A percentile compares a stretch with the other conserved stretches of the same genome.
Conservation (phyloP, 2,797 vertebrate species). For the Pelochelys cantorii region DNA sequence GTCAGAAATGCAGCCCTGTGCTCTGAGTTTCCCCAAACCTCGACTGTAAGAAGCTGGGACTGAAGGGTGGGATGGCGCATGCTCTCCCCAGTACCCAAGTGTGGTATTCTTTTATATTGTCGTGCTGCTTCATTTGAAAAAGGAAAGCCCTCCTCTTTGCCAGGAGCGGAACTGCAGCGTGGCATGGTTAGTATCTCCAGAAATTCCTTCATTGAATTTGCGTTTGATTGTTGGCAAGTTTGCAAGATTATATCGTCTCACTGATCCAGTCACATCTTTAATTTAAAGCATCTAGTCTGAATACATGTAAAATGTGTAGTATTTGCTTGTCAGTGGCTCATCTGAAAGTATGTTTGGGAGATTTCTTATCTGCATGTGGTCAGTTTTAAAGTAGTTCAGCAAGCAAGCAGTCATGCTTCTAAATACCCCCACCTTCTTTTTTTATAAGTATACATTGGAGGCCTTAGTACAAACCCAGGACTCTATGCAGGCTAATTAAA, state of each 20-base stretch:
- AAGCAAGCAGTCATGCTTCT: slow-evolving; percentile 39
- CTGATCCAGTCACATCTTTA: slow-evolving; percentile 43
- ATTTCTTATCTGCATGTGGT: slow-evolving; percentile 35
- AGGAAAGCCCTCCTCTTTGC: slow-evolving; percentile 24
- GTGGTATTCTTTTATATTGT: not conserved
- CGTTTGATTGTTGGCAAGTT: slow-evolving; percentile 62
- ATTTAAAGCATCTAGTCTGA: slow-evolving; percentile 55
- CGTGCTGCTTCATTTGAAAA: slow-evolving; percentile 7
- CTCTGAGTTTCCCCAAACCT: not conserved
- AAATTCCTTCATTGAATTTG: slow-evolving; percentile 67
- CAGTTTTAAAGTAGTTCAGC: slow-evolving; percentile 20
- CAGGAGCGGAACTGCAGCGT: slow-evolving; percentile 33
- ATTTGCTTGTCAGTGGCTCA: slow-evolving; percentile 35
- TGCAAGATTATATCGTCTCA: slow-evolving; percentile 56
- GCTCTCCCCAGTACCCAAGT: not conserved
- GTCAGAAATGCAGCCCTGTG: not conserved
- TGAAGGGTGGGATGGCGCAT: not conserved
- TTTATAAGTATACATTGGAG: slow-evolving; percentile 49
- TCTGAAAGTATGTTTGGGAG: slow-evolving; percentile 31
- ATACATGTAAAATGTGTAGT: slow-evolving; percentile 30
- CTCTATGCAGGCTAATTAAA: slow-evolving; percentile 69
- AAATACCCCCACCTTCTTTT: slow-evolving; percentile 25
- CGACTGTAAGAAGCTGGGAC: not conserved
- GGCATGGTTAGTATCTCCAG: slow-evolving; percentile 48
- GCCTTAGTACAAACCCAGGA: slow-evolving; percentile 34